A percentile compares a stretch with the other conserved stretches of the same genome.
Conservation (phyloP, 2,888 invertebrate genomes). For the Chromoteleia sp. region DNA sequence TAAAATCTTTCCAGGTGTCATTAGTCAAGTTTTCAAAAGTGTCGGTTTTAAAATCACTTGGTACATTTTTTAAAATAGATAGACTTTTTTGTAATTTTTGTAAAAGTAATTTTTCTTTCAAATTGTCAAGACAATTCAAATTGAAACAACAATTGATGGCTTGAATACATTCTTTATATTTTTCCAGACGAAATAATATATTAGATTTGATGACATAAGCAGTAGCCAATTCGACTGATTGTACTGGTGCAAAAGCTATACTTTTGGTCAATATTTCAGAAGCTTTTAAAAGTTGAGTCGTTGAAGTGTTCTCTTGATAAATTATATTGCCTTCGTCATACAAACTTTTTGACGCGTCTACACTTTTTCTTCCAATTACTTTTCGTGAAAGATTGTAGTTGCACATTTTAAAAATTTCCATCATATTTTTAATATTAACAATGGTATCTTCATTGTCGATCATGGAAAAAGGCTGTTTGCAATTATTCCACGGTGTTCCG, state of each 20-base stretch:
- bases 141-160: conserved; percentile 89
- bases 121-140: conserved; percentile 87
- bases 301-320: background rate
- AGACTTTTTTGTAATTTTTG: background rate
- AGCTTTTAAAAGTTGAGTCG: conserved; percentile 72
- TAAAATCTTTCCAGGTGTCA: background rate
- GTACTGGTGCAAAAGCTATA: conserved; percentile 87
- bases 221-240: conserved; percentile 87
- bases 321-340: background rate
- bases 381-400: background rate
- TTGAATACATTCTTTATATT: conserved; percentile 88
- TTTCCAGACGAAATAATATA: conserved; percentile 88
- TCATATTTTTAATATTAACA: conserved; percentile 12
- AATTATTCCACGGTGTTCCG: background rate
- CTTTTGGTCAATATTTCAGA: conserved; percentile 87
- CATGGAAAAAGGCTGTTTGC: conserved; percentile 7
- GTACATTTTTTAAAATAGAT: conserved; percentile 75
- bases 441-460: background rate
- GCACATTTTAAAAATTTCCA: conserved; percentile 9
- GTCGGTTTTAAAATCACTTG: background rate
- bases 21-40: background rate
- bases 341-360: background rate
- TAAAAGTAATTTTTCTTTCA: conserved; percentile 81
- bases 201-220: conserved; percentile 92
- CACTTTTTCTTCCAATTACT: background rate